Percentiles rank a stretch among this genome's conserved stretches.
phyloP scores from a whole-genome alignment of 2,888 invertebrate genomes.

The Eupithecia dodoneata region DNA sequence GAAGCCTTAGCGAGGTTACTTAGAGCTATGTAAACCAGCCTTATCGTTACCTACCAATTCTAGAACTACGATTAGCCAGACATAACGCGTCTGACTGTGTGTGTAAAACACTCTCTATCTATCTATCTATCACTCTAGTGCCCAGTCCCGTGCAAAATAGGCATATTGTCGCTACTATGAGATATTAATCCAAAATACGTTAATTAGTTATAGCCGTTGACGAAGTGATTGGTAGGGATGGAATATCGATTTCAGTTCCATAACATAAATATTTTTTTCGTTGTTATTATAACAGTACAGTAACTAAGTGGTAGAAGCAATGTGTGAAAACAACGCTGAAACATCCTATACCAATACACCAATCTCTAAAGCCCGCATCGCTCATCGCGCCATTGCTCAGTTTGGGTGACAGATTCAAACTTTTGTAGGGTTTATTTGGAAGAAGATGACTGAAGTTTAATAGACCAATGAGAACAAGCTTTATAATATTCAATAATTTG shows the following conservation, averaged over 20 bases:
- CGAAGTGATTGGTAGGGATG: neutral
- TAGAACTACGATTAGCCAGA: neutral
- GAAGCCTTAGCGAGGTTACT: neutral
- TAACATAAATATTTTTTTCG: neutral
- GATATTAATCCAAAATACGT: neutral
- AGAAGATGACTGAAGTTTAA: neutral
- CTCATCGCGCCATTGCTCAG: conserved; percentile 1
- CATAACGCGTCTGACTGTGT: neutral
- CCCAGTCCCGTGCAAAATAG: neutral
- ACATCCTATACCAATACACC: conserved; percentile 8
- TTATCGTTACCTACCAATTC: neutral
- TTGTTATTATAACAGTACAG: neutral
- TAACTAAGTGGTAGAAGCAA: neutral
- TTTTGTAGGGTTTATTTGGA: neutral
- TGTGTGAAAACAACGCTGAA: neutral
- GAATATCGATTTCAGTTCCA: neutral
- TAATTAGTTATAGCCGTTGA: neutral
- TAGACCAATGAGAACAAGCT: neutral
- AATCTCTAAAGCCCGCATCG: conserved; percentile 11
- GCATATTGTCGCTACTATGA: neutral
- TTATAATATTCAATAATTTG: neutral
- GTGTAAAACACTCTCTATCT: neutral
- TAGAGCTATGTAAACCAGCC: neutral
- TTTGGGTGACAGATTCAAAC: conserved; percentile 7
- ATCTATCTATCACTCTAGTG: neutral